A percentile compares a stretch with the other conserved stretches of the same genome.
phyloP scores from a whole-genome alignment of 2,888 invertebrate genomes.

The Marasmarcha lunaedactyla region DNA sequence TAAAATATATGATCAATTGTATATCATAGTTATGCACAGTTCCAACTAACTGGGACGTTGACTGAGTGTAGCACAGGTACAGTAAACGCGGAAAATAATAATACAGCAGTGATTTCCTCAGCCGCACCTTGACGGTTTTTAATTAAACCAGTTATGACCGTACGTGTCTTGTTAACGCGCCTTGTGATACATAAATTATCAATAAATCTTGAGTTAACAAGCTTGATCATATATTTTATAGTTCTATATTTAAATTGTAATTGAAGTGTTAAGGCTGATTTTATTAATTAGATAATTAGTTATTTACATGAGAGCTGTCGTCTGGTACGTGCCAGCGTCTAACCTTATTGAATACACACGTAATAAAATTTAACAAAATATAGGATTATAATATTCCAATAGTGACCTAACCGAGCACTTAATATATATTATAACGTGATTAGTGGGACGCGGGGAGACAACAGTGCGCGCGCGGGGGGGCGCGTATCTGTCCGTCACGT shows the following conservation, averaged over 20 bases:
- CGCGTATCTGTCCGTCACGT: constrained; percentile 14
- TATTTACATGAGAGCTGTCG: constrained; percentile 13
- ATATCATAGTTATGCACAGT: neutral
- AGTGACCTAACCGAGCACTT: constrained; percentile 35
- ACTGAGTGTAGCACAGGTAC: neutral
- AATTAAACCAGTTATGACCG: no score
- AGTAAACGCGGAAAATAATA: neutral
- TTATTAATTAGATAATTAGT: neutral
- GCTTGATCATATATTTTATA: no score
- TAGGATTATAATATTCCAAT: constrained; percentile 51
- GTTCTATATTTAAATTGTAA: no score
- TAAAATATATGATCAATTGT: neutral
- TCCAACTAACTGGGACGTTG: neutral
- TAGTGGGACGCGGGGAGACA: constrained; percentile 49
- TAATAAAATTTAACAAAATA: constrained; percentile 67
- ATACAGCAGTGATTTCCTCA: neutral
- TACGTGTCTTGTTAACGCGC: no score
- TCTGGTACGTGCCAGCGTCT: constrained; percentile 43
- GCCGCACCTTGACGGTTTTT: neutral
- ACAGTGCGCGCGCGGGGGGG: constrained; percentile 40
- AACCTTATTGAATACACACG: constrained; percentile 53
- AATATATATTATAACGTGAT: constrained; percentile 50
- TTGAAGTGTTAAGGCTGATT: no score
- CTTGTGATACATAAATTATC: no score
- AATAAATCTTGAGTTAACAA: no score